Percentiles rank a stretch among this genome's conserved stretches.
Conservation (phyloP, 2,113 vertebrate species). For the Psittacara wagleri region DNA sequence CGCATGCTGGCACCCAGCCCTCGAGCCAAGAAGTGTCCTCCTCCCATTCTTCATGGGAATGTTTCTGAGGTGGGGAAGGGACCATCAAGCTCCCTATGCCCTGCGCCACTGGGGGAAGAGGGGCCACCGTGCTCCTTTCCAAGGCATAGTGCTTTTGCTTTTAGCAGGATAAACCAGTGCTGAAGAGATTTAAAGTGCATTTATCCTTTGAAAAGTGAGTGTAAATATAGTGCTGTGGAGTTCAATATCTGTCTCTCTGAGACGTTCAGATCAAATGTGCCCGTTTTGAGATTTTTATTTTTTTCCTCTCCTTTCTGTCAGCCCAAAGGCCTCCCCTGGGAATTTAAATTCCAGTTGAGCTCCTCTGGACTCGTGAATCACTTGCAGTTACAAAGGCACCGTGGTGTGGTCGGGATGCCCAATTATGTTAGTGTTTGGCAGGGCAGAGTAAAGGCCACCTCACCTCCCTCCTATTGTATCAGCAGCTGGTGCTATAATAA, state of each 20-base stretch:
- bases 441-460: background rate
- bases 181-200: slow-evolving; percentile 14
- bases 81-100: background rate
- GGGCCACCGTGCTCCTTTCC: fast-evolving
- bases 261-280: slow-evolving; percentile 6
- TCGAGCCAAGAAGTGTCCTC: background rate
- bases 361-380: background rate
- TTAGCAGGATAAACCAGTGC: background rate
- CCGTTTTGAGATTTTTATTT: background rate
- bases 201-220: slow-evolving; percentile 33
- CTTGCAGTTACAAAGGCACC: background rate
- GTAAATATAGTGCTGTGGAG: slow-evolving; percentile 33
- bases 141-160: fast-evolving
- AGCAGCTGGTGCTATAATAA: background rate
- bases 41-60: background rate
- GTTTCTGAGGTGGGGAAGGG: background rate
- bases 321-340: background rate
- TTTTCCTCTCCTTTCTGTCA: background rate
- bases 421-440: background rate
- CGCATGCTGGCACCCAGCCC: background rate
- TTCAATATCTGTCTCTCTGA: background rate
- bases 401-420: background rate
- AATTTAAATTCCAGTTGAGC: slow-evolving; percentile 12
- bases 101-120: background rate
- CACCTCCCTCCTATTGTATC: background rate